Base-by-base conservation (phyloP, 2,797 vertebrate genomes). In the Tokudaia muenninki region DNA sequence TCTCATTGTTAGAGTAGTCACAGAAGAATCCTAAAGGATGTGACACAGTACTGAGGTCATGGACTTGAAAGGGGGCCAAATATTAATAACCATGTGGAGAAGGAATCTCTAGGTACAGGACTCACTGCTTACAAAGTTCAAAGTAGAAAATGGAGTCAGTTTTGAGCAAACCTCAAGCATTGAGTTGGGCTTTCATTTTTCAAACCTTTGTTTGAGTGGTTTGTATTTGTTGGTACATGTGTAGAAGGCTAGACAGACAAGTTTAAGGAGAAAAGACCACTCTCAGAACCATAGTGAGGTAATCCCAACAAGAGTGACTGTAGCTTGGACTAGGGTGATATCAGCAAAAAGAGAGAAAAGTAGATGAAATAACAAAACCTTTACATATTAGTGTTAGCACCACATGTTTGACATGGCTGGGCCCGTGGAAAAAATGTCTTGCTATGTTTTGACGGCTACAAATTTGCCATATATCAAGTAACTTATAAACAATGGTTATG, bases 331-430 rank as follows among this genome's bases (percentile, higher is more conserved):
- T 44, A 82, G 14, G 29, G 29, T n/a, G 6, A 4, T 34, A 90
- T 17, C 44, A 57, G 4, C 61, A 10, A 37, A 80, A 31, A 77
- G 2, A 13, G 13, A 72, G 50, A 90, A 81, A 59, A 31, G 17
- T 10, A 86, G 24, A 50, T 67, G 29, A 37, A 19, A 57, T 19
- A 83, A 47, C 12, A 9, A 91, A 72, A 81, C 2, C 3, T 41
- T 93, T 77, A 14, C 3, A 61, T 80, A 31, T 83, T 92, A 79
- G n/a, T 83, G 44, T 90, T 83, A 63, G 61, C 50, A 86, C 84
- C 44, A 44, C 10, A 88, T 67, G 3, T 63, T 55, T 67, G 70
- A 41, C 17, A 67, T n/a, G 22, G 11, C 13, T 61, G 61, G 67
- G 6, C 34, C 75, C 41, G 57, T 6, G 41, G 34, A 50, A 90